Conservation (phyloP, 1,140 invertebrate species). For the Nymphalis io region DNA sequence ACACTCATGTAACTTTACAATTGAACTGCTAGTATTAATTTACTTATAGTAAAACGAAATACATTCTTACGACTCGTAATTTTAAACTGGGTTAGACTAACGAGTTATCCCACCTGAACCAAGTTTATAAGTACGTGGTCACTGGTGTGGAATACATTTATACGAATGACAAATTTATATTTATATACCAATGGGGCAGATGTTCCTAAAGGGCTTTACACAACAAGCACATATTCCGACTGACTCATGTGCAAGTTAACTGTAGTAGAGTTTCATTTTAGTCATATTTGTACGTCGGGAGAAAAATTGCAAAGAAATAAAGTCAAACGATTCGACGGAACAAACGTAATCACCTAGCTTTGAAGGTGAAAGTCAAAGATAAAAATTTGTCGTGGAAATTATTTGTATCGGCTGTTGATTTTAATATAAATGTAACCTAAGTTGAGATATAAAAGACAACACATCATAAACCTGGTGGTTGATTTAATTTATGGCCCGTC, state of each 20-base stretch:
- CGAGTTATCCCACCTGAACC: not conserved
- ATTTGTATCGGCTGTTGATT: not conserved
- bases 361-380: slow-evolving; percentile 6
- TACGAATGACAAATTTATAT: slow-evolving; percentile 15
- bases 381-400: not conserved
- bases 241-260: too few relatives aligned
- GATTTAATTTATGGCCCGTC: too few relatives aligned
- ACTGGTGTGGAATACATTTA: slow-evolving; percentile 22
- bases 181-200: slow-evolving; percentile 25
- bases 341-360: slow-evolving; percentile 1
- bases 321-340: not conserved
- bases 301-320: not conserved
- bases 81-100: too few relatives aligned
- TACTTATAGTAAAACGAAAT: too few relatives aligned
- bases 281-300: not conserved
- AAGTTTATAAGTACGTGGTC: slow-evolving; percentile 14
- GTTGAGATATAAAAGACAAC: not conserved
- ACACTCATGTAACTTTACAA: too few relatives aligned
- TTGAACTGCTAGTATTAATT: too few relatives aligned
- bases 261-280: too few relatives aligned
- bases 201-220: slow-evolving; percentile 17
- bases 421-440: not conserved
- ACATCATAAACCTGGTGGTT: too few relatives aligned
- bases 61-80: too few relatives aligned
- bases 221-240: not conserved